Base-by-base conservation (phyloP, 2,888 invertebrate genomes). In the Polydrusus pterygomalis region DNA sequence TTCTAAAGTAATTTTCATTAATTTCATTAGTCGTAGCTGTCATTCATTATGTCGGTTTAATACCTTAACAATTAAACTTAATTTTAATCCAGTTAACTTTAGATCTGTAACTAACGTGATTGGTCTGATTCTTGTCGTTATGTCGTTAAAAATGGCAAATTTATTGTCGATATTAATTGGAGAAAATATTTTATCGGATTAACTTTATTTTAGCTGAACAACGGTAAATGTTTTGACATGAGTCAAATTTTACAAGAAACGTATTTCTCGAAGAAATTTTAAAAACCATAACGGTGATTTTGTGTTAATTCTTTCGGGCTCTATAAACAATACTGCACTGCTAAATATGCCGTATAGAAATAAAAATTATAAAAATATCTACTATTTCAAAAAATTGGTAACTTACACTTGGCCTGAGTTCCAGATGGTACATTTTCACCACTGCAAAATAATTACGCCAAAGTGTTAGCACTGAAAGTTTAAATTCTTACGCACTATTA, bases 11-110 rank as follows among this genome's bases (percentile, higher is more conserved):
- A 49, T 49, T 64, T 64, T 49, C 49, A 64, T 49, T 64, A 49
- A 64, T 64, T 64, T 64, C 64, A 64, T 64, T 64, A 49, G 49
- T 47, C 13, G 45, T 64, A 17, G 10, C 47, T 60, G 30, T 49
- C 47, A 34, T 64, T 64, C 30, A 64, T 49, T 64, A 63, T 20
- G 25, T 47, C n/a, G n/a, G 20, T 20, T 63, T 47, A 45, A 10
- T 63, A 47, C 64, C 0, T 64, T 64, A n/a, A 49, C 47, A 64
- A 64, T 64, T 64, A 49, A 64, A 64, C 3, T 30, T 64, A 49
- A 64, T 64, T 25, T 49, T 64, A 64, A 64, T 64, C 64, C 64
- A 49, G 49, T 64, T 49, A 64, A 30, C 47, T 64, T 64, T 49
- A 49, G 49, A 43, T 56, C 40, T 68, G 56, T 43, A 68, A 68